These are phyloP conservation scores for Axinella damicornis DNA, from an alignment of 37 sponge, comb jelly and placozoan species.

Conservation along the genomic window DNA sequence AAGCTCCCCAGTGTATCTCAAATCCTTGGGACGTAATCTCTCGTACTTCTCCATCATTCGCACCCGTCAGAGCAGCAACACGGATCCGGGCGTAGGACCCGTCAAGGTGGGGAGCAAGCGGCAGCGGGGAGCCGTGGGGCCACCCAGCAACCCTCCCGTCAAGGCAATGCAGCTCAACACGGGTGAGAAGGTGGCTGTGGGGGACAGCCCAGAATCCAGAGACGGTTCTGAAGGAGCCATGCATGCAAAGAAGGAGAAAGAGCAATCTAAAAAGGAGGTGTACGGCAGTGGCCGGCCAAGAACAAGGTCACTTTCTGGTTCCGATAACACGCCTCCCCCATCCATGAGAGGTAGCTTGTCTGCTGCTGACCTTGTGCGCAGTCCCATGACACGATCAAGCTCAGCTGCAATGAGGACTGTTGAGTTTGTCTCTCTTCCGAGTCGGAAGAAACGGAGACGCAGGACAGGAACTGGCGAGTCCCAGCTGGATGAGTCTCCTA, in stretches of 20 bases:
- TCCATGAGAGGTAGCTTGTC: not conserved
- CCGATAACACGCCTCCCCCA: conserved; percentile 6
- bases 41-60: conserved; percentile 51
- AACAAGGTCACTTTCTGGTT: conserved; percentile 14
- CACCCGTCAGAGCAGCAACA: conserved; percentile 24
- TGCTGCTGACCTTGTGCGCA: not conserved
- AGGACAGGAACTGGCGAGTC: not conserved
- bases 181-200: conserved; percentile 16
- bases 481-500: not conserved
- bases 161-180: conserved; percentile 13
- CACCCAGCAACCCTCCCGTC: not conserved
- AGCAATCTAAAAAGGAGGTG: conserved; percentile 7
- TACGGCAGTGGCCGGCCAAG: not conserved
- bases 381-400: conserved; percentile 59
- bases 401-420: conserved; percentile 42
- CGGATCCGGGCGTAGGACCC: not conserved
- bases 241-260: conserved; percentile 10
- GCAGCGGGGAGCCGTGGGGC: not conserved
- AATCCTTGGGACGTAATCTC: conserved; percentile 41
- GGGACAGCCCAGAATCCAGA: not conserved
- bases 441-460: not conserved
- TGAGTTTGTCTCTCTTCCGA: conserved; percentile 55
- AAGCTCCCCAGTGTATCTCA: conserved; percentile 12
- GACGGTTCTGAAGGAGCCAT: not conserved
- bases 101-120: conserved; percentile 9